phyloP scores from a whole-genome alignment of 1,140 invertebrate species.

The Trichonephila clavata region DNA sequence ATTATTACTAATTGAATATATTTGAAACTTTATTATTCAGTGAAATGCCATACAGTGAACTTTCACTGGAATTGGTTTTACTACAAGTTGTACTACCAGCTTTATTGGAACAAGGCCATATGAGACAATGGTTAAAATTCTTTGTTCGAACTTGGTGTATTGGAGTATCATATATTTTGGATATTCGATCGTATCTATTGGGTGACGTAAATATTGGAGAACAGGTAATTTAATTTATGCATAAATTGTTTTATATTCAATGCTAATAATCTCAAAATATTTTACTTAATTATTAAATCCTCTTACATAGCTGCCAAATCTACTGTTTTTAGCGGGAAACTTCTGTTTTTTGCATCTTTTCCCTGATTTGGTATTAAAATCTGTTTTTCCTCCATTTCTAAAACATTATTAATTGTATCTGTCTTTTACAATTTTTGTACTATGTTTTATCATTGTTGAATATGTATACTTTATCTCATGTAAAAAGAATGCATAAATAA shows the following conservation, averaged over 20 bases:
- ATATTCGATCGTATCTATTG: constrained; percentile 93
- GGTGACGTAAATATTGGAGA: constrained; percentile 83
- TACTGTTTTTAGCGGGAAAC: too few species aligned
- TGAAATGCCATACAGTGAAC: constrained; percentile 90
- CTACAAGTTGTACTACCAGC: constrained; percentile 98
- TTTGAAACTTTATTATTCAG: constrained; percentile 83
- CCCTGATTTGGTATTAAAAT: too few species aligned
- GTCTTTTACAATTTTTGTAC: background rate
- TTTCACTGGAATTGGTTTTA: constrained; percentile 95
- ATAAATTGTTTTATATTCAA: too few species aligned
- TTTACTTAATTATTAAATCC: too few species aligned
- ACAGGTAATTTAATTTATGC: constrained; percentile 32
- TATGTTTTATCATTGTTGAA: background rate
- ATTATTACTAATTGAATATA: too few species aligned
- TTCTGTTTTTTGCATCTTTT: too few species aligned
- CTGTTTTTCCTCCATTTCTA: too few species aligned
- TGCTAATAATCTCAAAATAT: too few species aligned
- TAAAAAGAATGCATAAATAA: too few species aligned
- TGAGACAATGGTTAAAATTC: constrained; percentile 94
- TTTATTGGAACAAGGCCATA: constrained; percentile 97
- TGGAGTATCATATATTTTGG: constrained; percentile 91
- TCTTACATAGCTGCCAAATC: too few species aligned
- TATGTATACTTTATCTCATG: too few species aligned
- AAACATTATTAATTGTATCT: background rate
- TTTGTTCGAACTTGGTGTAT: constrained; percentile 93